Evolutionary conservation across 1,140 invertebrate species (phyloP).

Genomic region (Eumeta japonica): DNA sequence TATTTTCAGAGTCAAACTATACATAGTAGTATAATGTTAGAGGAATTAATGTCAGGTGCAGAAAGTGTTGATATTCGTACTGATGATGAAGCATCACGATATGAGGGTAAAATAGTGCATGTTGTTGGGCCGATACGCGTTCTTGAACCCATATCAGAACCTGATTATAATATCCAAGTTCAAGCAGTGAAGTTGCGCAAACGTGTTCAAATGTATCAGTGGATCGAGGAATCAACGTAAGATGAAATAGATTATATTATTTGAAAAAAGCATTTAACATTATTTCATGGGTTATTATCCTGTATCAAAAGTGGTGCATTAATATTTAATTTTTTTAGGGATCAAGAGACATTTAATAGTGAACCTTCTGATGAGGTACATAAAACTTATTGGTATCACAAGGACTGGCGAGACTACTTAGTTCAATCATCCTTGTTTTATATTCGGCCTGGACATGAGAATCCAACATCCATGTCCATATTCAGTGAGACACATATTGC

Average conservation of each 20-base stretch:
- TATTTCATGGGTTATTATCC: too few species aligned
- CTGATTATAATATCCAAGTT: constrained; percentile 75
- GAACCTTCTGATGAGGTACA: constrained; percentile 47
- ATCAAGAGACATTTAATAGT: constrained; percentile 37
- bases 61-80: constrained; percentile 41
- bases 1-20: constrained; percentile 41
- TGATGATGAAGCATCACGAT: constrained; percentile 33
- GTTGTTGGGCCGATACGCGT: constrained; percentile 70
- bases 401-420: constrained; percentile 80
- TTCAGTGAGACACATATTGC: constrained; percentile 61
- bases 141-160: constrained; percentile 78
- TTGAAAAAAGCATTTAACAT: too few species aligned
- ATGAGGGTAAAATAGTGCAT: constrained; percentile 76
- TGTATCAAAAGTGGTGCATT: too few species aligned
- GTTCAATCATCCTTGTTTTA: constrained; percentile 76
- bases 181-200: constrained; percentile 72
- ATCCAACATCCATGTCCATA: constrained; percentile 70
- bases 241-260: too few species aligned
- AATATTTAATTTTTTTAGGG: constrained; percentile 24
- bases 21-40: constrained; percentile 42
- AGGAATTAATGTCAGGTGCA: constrained; percentile 36
- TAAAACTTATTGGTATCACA: constrained; percentile 73
- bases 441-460: constrained; percentile 72
- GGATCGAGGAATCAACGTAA: constrained; percentile 74
- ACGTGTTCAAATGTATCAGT: constrained; percentile 88